Evolutionary conservation across 2,888 invertebrate genomes (phyloP).

Genomic region (Allolobophora icterica): DNA sequence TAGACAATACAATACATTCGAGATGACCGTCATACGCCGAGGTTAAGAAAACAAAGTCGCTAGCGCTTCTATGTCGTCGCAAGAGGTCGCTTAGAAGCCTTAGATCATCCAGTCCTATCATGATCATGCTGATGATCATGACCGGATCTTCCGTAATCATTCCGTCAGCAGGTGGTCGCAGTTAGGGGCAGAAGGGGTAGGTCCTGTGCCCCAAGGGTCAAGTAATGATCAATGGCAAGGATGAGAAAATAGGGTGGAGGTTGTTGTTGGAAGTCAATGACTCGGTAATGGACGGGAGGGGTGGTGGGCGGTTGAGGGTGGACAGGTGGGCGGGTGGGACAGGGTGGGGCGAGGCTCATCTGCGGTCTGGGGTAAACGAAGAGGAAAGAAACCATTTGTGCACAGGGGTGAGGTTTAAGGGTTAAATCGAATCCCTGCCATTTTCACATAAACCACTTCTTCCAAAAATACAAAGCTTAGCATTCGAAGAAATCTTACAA

Average conservation of each 20-base stretch:
- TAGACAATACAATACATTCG: background rate
- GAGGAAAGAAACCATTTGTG: background rate
- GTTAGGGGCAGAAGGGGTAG: background rate
- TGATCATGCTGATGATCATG: background rate
- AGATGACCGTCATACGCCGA: background rate
- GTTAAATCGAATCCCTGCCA: background rate
- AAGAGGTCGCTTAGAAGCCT: too few relatives aligned
- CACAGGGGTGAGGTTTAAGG: background rate
- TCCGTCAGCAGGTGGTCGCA: background rate
- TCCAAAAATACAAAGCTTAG: too few relatives aligned
- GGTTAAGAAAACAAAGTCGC: background rate
- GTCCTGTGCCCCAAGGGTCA: background rate
- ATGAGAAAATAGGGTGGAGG: background rate
- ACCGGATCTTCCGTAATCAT: background rate
- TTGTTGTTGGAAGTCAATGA: background rate
- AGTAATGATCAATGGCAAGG: background rate
- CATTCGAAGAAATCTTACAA: too few relatives aligned
- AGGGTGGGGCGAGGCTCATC: background rate
- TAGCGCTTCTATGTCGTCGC: background rate
- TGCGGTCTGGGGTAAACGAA: conserved; percentile 17
- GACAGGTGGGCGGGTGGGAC: background rate
- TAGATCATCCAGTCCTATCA: background rate
- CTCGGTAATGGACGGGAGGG: background rate
- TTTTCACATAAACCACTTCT: background rate
- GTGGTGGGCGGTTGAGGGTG: background rate